phyloP scores from a whole-genome alignment of 2,797 vertebrate species.

The Betta splendens region DNA sequence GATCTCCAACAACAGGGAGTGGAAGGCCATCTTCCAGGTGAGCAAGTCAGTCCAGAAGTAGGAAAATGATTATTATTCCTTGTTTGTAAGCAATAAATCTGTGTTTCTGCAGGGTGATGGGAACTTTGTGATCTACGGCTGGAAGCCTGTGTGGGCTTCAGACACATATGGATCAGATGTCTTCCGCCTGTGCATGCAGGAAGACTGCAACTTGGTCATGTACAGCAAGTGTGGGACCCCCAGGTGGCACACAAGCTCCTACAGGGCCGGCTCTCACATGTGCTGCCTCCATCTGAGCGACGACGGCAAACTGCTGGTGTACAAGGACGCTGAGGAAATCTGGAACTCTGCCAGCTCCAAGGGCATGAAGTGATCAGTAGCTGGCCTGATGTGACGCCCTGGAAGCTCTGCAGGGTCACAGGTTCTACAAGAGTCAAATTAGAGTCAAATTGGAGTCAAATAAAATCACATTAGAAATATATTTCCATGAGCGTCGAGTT shows the following conservation, averaged over 20 bases:
- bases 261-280: fast-evolving
- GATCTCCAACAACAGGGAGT: slow-evolving; percentile 37
- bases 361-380: slow-evolving; percentile 9
- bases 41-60: not conserved
- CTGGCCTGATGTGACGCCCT: too few species aligned
- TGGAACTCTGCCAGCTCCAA: slow-evolving; percentile 11
- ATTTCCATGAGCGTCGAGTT: too few species aligned
- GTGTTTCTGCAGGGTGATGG: slow-evolving; percentile 41
- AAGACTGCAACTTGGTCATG: slow-evolving; percentile 62
- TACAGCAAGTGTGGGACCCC: not conserved
- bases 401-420: not conserved
- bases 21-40: slow-evolving; percentile 54
- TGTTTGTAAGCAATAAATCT: not conserved
- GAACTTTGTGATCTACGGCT: slow-evolving; percentile 60
- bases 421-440: too few species aligned
- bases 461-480: too few species aligned
- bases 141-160: slow-evolving; percentile 49
- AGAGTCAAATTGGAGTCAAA: too few species aligned
- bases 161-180: fast-evolving
- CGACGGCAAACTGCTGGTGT: slow-evolving; percentile 30
- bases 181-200: slow-evolving; percentile 49
- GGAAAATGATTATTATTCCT: too few species aligned
- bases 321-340: not conserved
- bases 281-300: slow-evolving; percentile 21
- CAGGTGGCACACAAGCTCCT: slow-evolving; percentile 9